These are phyloP conservation scores for Physocephala rufipes DNA, from an alignment of 2,888 invertebrate genomes.

Conservation along the genomic window DNA sequence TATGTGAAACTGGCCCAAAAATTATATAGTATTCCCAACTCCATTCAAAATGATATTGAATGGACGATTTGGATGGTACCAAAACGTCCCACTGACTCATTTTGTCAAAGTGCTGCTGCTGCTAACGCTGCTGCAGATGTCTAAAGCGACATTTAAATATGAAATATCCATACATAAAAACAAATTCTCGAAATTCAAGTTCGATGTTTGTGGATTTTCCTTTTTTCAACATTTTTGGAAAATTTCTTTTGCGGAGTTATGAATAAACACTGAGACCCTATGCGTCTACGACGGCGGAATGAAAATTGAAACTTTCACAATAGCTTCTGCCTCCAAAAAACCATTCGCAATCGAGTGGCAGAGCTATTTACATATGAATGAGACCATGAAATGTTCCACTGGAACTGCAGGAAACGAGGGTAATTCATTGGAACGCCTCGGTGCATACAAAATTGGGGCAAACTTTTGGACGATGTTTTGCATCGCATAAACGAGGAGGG, in stretches of 20 bases:
- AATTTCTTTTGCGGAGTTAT: slow-evolving; percentile 3
- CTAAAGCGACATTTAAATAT: background rate
- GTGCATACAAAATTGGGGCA: slow-evolving; percentile 24
- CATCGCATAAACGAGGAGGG: background rate
- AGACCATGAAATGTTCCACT: slow-evolving; percentile 23
- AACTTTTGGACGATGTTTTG: background rate
- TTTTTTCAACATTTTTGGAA: slow-evolving; percentile 1
- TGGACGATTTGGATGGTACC: slow-evolving; percentile 10
- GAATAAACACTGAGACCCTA: slow-evolving; percentile 4
- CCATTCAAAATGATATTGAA: background rate
- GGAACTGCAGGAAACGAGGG: slow-evolving; percentile 10
- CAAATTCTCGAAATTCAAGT: slow-evolving; percentile 38
- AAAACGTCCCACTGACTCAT: slow-evolving; percentile 40
- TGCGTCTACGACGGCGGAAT: background rate
- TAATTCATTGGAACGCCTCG: slow-evolving; percentile 11
- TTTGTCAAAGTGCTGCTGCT: slow-evolving; percentile 28
- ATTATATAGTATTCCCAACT: background rate
- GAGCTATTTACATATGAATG: slow-evolving; percentile 32
- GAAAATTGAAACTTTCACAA: slow-evolving; percentile 32
- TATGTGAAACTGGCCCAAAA: slow-evolving; percentile 17
- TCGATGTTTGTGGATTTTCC: slow-evolving; percentile 25
- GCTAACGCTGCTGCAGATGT: too few relatives aligned
- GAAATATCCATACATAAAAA: slow-evolving; percentile 14
- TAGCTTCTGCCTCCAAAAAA: slow-evolving; percentile 5
- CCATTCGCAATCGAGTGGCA: background rate